phyloP scores from a whole-genome alignment of 2,888 invertebrate species.

The Lasioglossum marginatum region DNA sequence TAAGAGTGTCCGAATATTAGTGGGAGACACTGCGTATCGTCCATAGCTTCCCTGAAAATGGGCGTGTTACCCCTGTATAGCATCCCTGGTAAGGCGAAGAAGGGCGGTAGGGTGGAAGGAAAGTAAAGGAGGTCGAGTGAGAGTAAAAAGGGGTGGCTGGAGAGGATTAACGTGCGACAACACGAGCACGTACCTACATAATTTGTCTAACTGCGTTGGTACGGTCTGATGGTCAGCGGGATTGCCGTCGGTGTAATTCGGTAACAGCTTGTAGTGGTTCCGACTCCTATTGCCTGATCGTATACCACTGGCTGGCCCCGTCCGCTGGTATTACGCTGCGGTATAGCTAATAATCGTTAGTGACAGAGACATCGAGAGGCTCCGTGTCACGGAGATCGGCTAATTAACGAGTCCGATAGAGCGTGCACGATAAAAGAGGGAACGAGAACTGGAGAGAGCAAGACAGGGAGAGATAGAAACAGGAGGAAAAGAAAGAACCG shows the following conservation, averaged over 20 bases:
- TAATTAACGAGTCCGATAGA: constrained; percentile 53
- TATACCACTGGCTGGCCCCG: constrained; percentile 63
- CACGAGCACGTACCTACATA: constrained; percentile 72
- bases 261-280: constrained; percentile 77
- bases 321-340: constrained; percentile 65
- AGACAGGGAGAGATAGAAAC: neutral
- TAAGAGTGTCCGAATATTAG: too few relatives aligned
- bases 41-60: neutral
- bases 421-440: constrained; percentile 4
- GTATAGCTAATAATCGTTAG: constrained; percentile 75
- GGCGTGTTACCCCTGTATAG: neutral
- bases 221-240: constrained; percentile 71
- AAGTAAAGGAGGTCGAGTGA: neutral
- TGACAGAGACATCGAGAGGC: constrained; percentile 66
- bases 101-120: neutral
- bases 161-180: constrained; percentile 63
- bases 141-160: constrained; percentile 1
- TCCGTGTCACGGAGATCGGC: constrained; percentile 47
- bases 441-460: neutral
- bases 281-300: constrained; percentile 71
- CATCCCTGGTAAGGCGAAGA: neutral
- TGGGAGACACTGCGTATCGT: too few relatives aligned
- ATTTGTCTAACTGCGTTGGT: constrained; percentile 74
- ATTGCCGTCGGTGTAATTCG: constrained; percentile 75
- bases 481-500: neutral